Evolutionary conservation across 2,888 invertebrate species (phyloP).

Genomic region (Microctonus hyperodae): DNA sequence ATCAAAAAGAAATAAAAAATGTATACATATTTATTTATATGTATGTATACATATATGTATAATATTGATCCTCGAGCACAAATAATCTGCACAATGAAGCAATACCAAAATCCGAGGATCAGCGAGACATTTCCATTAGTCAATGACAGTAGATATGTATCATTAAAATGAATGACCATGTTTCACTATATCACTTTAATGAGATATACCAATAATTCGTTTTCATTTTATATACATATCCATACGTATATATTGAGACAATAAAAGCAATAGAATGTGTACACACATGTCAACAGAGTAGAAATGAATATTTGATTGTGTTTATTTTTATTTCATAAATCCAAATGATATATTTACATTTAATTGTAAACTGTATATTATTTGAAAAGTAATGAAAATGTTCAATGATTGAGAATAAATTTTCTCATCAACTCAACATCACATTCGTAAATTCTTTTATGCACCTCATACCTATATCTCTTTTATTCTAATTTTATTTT

Average conservation of each 20-base stretch:
- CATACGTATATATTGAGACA: background rate
- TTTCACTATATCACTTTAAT: slow-evolving; percentile 7
- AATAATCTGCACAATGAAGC: background rate
- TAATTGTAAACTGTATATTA: background rate
- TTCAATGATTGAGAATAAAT: background rate
- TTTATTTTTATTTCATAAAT: background rate
- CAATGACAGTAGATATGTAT: background rate
- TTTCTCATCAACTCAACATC: too few species aligned
- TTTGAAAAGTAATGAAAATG: background rate
- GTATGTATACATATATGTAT: too few species aligned
- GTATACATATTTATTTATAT: too few species aligned
- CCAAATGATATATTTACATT: background rate
- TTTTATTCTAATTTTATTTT: background rate
- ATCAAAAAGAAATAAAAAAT: background rate
- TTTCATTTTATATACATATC: background rate
- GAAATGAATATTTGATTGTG: background rate
- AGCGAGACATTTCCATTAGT: slow-evolving; percentile 1
- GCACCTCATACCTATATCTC: background rate
- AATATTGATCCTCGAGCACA: background rate
- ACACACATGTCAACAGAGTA: background rate
- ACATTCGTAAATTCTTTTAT: too few species aligned
- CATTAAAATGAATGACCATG: background rate
- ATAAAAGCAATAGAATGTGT: background rate
- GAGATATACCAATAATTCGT: slow-evolving; percentile 6
- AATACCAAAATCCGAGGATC: background rate